These are phyloP conservation scores for Orthonychiurus folsomi DNA, from an alignment of 2,888 invertebrate species.

Conservation along the genomic window DNA sequence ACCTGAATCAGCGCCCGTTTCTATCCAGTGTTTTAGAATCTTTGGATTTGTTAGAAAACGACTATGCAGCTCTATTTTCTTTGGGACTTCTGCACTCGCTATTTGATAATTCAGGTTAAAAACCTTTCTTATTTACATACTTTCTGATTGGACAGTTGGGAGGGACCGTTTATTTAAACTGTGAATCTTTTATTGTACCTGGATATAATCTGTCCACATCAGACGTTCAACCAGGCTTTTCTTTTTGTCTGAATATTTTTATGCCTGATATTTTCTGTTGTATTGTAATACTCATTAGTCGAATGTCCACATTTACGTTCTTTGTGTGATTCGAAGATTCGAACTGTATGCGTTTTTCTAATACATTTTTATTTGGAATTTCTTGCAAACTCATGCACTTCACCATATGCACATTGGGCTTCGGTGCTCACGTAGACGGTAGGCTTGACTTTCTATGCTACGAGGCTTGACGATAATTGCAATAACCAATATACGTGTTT, in stretches of 20 bases:
- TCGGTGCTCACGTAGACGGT: not conserved
- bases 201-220: no score
- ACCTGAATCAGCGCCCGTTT: conserved; percentile 59
- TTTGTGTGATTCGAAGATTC: no score
- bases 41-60: conserved; percentile 81
- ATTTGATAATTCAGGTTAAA: conserved; percentile 82
- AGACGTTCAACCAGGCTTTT: no score
- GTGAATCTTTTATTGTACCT: no score
- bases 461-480: not conserved
- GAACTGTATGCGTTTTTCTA: no score
- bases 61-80: conserved; percentile 84
- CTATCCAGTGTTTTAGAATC: conserved; percentile 79
- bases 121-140: not conserved
- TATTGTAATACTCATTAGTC: no score
- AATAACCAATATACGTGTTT: not conserved
- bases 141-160: no score
- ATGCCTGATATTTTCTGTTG: no score
- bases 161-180: no score
- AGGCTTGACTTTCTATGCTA: not conserved
- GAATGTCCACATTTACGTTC: no score
- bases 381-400: not conserved
- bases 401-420: not conserved
- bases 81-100: conserved; percentile 86
- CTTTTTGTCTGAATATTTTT: no score
- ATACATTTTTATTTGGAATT: not conserved